Evolutionary conservation across 2,797 vertebrate genomes (phyloP).

Genomic region (Megalops cyprinoides): DNA sequence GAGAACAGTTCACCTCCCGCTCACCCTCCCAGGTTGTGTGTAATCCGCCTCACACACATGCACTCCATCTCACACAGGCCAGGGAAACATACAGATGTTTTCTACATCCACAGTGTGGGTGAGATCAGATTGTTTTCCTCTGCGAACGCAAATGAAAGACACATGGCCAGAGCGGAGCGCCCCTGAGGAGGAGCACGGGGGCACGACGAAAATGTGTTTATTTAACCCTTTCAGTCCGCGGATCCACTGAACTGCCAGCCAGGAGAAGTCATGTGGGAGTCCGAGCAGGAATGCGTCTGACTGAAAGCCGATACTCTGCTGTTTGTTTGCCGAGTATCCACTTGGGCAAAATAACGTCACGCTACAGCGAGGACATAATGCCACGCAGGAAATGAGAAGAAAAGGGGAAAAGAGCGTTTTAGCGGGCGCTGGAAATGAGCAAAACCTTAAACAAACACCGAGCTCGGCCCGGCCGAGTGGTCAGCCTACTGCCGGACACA

Average conservation of each 20-base stretch:
- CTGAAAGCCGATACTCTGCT: constrained; percentile 13
- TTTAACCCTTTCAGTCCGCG: constrained; percentile 15
- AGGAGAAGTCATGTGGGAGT: neutral
- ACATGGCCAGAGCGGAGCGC: neutral
- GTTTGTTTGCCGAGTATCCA: constrained; percentile 7
- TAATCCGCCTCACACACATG: neutral
- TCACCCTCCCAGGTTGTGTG: no score
- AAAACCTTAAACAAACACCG: neutral
- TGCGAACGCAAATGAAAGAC: constrained; percentile 17
- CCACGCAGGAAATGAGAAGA: neutral
- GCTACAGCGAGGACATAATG: neutral
- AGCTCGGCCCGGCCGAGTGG: no score
- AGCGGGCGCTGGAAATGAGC: neutral
- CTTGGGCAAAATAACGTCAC: neutral
- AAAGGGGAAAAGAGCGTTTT: neutral
- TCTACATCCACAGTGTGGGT: neutral
- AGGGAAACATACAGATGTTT: constrained; percentile 16
- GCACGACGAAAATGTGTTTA: constrained; percentile 4
- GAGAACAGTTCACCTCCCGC: neutral
- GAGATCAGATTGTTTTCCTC: neutral
- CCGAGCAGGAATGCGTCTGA: constrained; percentile 9
- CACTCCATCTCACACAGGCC: no score
- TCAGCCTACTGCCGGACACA: no score
- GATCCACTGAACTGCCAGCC: neutral
- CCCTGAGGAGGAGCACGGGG: neutral